Conservation (phyloP, 1,140 invertebrate species). For the Sesamia nonagrioides region DNA sequence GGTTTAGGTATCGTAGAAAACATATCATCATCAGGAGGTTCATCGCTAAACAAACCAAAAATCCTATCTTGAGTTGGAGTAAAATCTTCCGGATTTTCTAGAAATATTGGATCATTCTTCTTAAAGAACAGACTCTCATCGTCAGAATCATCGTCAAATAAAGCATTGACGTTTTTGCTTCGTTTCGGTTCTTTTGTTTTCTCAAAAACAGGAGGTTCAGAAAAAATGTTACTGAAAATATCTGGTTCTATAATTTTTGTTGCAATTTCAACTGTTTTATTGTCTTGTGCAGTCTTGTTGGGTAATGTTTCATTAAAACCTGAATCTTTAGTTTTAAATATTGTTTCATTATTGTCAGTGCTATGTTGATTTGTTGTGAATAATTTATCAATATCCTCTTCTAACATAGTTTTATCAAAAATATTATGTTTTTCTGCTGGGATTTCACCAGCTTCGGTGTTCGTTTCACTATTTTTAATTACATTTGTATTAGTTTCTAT, state of each 20-base stretch:
- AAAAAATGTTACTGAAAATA: conserved; percentile 70
- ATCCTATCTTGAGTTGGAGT: conserved; percentile 62
- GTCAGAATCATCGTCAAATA: conserved; percentile 83
- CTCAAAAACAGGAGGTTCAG: conserved; percentile 77
- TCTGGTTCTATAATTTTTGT: conserved; percentile 17
- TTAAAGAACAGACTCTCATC: conserved; percentile 81
- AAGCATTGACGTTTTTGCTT: conserved; percentile 80
- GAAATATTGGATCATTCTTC: conserved; percentile 69
- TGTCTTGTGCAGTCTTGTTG: conserved; percentile 21
- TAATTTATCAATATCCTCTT: conserved; percentile 20
- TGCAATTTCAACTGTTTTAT: conserved; percentile 45
- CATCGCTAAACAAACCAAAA: conserved; percentile 79
- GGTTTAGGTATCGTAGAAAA: conserved; percentile 40
- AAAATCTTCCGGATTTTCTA: conserved; percentile 68
- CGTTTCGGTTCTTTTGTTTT: conserved; percentile 78
- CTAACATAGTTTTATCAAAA: conserved; percentile 20
- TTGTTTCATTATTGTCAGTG: background rate
- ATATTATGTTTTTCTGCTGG: background rate
- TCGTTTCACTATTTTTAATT: background rate
- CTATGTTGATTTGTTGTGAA: background rate
- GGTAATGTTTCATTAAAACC: background rate
- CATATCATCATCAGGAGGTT: conserved; percentile 73
- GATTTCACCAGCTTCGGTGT: background rate
- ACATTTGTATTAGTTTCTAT: background rate
- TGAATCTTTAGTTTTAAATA: background rate